Percentiles rank a stretch among this genome's conserved stretches.
Conservation (phyloP, 2,888 invertebrate species). For the Ametastegia equiseti region DNA sequence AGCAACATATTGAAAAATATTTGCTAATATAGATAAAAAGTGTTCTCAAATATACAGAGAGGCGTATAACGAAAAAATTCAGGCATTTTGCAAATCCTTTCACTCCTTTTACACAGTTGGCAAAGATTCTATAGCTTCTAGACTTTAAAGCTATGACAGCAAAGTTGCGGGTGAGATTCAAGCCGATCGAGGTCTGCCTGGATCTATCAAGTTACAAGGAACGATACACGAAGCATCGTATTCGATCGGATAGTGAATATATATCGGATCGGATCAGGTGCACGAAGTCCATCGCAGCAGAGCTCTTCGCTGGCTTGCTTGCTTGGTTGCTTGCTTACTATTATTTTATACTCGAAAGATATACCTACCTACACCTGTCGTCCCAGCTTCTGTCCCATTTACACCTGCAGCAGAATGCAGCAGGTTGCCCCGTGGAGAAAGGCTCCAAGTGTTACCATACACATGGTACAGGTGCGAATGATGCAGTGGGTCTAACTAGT, state of each 20-base stretch:
- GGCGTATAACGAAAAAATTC: no score
- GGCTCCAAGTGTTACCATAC: not conserved
- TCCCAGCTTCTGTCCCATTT: constrained; percentile 8
- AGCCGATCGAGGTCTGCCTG: constrained; percentile 4
- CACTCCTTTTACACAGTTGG: constrained; percentile 52
- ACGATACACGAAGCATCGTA: no score
- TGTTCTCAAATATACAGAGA: no score
- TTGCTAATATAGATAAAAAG: no score
- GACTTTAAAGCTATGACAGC: no score
- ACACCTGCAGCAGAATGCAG: constrained; percentile 10
- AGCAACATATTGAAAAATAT: no score
- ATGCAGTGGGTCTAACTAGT: not conserved
- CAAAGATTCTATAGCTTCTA: no score
- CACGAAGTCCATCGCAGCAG: not conserved
- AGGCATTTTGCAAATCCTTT: constrained; percentile 52
- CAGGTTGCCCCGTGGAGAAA: not conserved
- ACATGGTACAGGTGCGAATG: constrained; percentile 25
- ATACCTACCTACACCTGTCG: constrained; percentile 35
- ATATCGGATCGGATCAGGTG: not conserved
- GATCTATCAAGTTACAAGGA: constrained; percentile 42
- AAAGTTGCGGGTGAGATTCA: constrained; percentile 43
- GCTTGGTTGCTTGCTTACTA: not conserved
- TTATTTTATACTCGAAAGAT: not conserved
- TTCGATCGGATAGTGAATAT: no score
- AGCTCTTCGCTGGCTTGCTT: not conserved